phyloP scores from a whole-genome alignment of 2,113 vertebrate species.

The Aspiorhynchus laticeps region DNA sequence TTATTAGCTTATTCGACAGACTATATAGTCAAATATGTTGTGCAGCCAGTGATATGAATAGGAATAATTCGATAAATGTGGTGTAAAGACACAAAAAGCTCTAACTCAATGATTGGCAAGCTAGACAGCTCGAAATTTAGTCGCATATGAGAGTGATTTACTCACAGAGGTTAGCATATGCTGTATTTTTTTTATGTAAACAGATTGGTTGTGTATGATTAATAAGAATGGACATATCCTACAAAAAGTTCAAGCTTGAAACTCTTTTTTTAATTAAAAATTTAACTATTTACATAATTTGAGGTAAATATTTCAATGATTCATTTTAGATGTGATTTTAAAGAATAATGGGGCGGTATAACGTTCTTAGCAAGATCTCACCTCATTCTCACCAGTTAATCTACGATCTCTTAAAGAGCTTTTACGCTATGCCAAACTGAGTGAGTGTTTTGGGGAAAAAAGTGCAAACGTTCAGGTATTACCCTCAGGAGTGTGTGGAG shows the following conservation, averaged over 20 bases:
- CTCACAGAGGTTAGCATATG: background rate
- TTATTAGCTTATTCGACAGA: background rate
- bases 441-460: background rate
- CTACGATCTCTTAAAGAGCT: background rate
- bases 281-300: background rate
- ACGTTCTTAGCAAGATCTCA: background rate
- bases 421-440: background rate
- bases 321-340: background rate
- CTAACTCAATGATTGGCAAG: no score
- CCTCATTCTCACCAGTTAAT: background rate
- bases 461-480: constrained; percentile 6
- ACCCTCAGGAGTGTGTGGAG: background rate
- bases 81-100: background rate
- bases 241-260: background rate
- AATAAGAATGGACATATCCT: background rate
- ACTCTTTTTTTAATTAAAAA: background rate
- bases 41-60: background rate
- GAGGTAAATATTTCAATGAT: background rate
- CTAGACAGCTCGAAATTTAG: no score
- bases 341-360: background rate
- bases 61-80: background rate
- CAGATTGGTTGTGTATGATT: background rate
- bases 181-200: background rate
- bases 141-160: no score
- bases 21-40: no score